Evolutionary conservation across 1,140 invertebrate genomes (phyloP).

Genomic region (Pogonus chalceus): DNA sequence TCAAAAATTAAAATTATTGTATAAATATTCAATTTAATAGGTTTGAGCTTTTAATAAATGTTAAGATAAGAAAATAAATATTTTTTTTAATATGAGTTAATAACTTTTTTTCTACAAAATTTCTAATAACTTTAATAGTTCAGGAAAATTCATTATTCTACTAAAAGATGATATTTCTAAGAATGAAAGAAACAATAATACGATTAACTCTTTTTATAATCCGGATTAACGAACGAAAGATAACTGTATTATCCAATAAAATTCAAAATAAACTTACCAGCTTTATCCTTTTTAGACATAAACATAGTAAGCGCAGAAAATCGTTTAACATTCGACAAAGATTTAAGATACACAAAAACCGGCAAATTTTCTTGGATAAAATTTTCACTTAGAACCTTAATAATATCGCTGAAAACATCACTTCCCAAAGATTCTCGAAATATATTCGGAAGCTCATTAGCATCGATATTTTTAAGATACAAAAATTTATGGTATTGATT

Average conservation of each 20-base stretch:
- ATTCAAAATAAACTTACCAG: conserved; percentile 26
- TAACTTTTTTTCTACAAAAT: too few species aligned
- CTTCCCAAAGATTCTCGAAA: conserved; percentile 51
- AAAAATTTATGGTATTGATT: not conserved
- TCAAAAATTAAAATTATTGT: too few species aligned
- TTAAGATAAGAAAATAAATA: too few species aligned
- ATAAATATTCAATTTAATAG: too few species aligned
- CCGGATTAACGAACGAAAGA: not conserved
- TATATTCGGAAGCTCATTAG: conserved; percentile 40
- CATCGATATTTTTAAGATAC: conserved; percentile 28
- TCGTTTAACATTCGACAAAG: conserved; percentile 13
- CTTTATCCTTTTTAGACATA: conserved; percentile 33
- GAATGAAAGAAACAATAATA: too few species aligned
- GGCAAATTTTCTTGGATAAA: conserved; percentile 34
- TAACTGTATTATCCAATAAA: not conserved
- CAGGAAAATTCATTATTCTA: too few species aligned
- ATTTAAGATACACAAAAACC: conserved; percentile 33
- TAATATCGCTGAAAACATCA: conserved; percentile 44
- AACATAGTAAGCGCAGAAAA: conserved; percentile 39
- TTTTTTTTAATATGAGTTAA: too few species aligned
- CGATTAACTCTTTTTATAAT: too few species aligned
- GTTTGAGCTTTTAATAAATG: too few species aligned
- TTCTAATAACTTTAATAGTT: too few species aligned
- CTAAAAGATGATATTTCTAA: too few species aligned
- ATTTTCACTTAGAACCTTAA: conserved; percentile 35